Conservation (phyloP, 2,113 vertebrate species). For the Cathartes aura region DNA sequence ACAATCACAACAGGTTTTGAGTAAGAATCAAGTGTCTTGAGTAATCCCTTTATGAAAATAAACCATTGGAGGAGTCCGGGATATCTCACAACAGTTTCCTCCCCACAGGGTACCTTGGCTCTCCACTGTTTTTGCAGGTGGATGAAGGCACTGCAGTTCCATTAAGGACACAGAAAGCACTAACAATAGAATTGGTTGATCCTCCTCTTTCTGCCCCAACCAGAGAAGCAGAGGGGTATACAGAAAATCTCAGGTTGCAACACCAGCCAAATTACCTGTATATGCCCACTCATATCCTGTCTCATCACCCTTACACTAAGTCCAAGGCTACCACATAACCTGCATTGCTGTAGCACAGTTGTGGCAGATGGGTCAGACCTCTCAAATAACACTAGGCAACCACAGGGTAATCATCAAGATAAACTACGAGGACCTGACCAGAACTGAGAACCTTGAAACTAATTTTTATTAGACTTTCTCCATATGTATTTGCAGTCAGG, state of each 20-base stretch:
- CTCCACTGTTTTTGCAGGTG: not conserved
- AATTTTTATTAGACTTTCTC: not conserved
- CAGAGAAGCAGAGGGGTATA: not conserved
- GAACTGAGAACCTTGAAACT: not conserved
- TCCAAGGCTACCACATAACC: not conserved
- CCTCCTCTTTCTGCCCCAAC: not conserved
- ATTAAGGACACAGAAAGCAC: not conserved
- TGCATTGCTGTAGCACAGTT: not conserved
- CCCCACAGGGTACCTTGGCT: not conserved
- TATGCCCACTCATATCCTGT: not conserved
- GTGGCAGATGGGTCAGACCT: not conserved
- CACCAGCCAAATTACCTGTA: not conserved
- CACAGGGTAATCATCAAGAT: not conserved
- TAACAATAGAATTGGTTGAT: not conserved
- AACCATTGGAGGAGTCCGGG: not conserved
- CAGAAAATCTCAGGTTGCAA: not conserved
- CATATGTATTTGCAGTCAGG: not conserved
- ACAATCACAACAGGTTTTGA: not conserved
- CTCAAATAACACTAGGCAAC: not conserved
- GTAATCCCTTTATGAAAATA: not conserved
- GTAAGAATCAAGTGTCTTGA: not conserved
- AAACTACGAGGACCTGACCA: not conserved
- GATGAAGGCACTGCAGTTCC: not conserved
- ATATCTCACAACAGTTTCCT: not conserved
- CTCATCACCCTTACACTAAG: not conserved